phyloP scores from a whole-genome alignment of 2,797 vertebrate species.

The Cryptoprocta ferox region DNA sequence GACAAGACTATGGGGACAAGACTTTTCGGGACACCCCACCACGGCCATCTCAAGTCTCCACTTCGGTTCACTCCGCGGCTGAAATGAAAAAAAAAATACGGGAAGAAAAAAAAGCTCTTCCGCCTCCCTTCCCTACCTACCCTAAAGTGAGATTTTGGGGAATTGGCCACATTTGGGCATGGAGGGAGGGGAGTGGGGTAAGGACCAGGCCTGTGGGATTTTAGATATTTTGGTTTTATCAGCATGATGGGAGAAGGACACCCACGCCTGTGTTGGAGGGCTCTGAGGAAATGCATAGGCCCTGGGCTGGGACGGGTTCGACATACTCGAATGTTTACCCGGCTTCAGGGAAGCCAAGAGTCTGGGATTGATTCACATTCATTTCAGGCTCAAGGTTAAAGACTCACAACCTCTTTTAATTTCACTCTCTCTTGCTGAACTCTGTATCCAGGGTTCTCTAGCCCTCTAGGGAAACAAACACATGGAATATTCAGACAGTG shows the following conservation, averaged over 20 bases:
- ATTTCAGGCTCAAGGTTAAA: conserved; percentile 94
- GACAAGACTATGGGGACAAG: conserved; percentile 88
- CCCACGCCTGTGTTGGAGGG: conserved; percentile 61
- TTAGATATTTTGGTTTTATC: conserved; percentile 57
- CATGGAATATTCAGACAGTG: conserved; percentile 97
- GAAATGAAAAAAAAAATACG: conserved; percentile 86
- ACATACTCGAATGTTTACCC: conserved; percentile 99
- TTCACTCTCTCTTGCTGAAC: conserved; percentile 99
- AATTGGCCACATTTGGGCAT: conserved; percentile 60
- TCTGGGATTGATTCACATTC: conserved; percentile 94
- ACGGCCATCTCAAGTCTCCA: conserved; percentile 88
- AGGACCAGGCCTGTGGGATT: conserved; percentile 75
- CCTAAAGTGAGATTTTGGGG: conserved; percentile 84
- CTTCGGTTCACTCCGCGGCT: conserved; percentile 89
- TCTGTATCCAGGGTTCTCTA: conserved; percentile 99
- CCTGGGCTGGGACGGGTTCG: conserved; percentile 82
- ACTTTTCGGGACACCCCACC: conserved; percentile 88
- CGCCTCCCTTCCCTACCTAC: conserved; percentile 82
- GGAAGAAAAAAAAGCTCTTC: conserved; percentile 84
- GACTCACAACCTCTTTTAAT: conserved; percentile 99
- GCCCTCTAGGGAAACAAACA: conserved; percentile 99
- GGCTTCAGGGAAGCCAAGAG: conserved; percentile 92
- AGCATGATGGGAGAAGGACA: conserved; percentile 76
- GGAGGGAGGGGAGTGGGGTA: conserved; percentile 57
- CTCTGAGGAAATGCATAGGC: conserved; percentile 73